A percentile compares a stretch with the other conserved stretches of the same genome.
These are phyloP conservation scores for Rhagonycha fulva DNA, from an alignment of 2,888 invertebrate species.

Conservation along the genomic window DNA sequence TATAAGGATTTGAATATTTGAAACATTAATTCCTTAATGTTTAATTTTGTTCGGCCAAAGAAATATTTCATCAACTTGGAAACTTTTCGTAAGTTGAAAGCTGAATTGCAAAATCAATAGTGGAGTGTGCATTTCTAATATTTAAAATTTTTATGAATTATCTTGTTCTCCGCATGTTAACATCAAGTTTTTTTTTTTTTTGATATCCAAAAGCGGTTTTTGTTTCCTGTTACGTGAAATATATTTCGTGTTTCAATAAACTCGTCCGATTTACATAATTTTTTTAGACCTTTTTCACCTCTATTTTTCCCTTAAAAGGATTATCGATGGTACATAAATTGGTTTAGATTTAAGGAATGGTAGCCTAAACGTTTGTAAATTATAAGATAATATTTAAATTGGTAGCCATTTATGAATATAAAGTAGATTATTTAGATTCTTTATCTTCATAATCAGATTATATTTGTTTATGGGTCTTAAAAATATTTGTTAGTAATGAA, in stretches of 20 bases:
- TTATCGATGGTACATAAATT: background rate
- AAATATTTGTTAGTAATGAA: background rate
- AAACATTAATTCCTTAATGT: background rate
- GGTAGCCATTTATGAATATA: background rate
- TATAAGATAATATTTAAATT: background rate
- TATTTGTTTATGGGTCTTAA: background rate
- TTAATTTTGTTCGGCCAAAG: background rate
- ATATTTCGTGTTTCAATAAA: background rate
- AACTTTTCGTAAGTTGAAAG: background rate
- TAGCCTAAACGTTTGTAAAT: background rate
- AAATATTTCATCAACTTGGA: background rate
- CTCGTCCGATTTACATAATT: background rate
- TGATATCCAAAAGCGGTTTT: background rate
- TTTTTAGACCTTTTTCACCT: background rate
- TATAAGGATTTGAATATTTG: background rate
- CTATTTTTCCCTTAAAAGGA: background rate
- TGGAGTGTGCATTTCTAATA: background rate
- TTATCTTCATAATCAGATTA: conserved; percentile 3
- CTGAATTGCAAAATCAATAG: background rate
- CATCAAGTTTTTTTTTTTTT: background rate
- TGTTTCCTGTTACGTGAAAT: background rate
- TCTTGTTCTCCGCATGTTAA: background rate
- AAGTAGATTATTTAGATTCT: background rate
- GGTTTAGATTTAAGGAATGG: background rate
- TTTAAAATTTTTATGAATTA: background rate